Base-by-base conservation (phyloP, 2,888 invertebrate species). In the Diloba caeruleocephala region DNA sequence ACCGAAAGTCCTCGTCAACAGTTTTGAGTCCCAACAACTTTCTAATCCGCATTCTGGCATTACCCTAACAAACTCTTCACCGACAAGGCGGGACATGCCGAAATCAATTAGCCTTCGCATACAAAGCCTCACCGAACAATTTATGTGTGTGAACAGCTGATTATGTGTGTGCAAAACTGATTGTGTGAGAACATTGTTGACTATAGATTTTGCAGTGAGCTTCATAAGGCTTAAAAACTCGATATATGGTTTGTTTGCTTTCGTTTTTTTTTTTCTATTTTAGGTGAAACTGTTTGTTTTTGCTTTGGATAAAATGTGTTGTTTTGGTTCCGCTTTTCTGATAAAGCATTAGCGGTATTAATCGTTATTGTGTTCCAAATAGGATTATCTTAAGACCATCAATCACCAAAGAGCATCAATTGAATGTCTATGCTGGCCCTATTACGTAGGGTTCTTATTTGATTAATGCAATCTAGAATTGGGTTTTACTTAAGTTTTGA, bases 61-160 rank as follows among this genome's bases (percentile, higher is more conserved):
- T 41, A 32, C 36, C 44, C 32, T 26, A 8, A 10, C 44, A 49
- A 63, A 67, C 69, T 80, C 74, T 74, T 79, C 69, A 46, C 54
- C 34, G 76, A 58, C 70, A 58, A 66, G 63, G 51, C 70, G 74
- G 72, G 74, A 73, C 77, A 68, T 67, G 75, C 81, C 74, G 77
- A 83, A 88, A 88, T 86, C 90, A 89, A 90, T 90, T 90, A 90
- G 86, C 84, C 75, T 80, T 49, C 37, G 79, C 77, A 87, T 80
- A 87, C 86, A 86, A 71, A 57, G 65, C 71, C 67, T 55, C 54
- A 31, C 66, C 54, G 75, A 76, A 79, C 81, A 81, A 83, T 85
- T 81, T 83, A 83, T 85, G 71, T 84, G 76, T 79, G 76, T 75
- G 72, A 69, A 58, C 69, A 79, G 68, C 64, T 70, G 74, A 78